Base-by-base conservation (phyloP, 2,888 invertebrate species). In the Timema cristinae region DNA sequence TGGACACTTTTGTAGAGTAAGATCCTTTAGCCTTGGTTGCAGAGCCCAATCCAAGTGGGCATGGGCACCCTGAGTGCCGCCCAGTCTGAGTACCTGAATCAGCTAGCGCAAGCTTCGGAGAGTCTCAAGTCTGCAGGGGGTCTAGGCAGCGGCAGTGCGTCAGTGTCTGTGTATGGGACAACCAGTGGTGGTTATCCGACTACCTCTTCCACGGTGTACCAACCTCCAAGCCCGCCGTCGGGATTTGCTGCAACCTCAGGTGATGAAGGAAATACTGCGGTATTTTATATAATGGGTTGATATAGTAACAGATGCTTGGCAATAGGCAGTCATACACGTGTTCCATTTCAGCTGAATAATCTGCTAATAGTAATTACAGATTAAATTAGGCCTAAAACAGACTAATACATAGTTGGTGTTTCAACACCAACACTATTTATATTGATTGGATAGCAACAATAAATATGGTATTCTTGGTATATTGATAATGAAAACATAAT, bases 81-180 rank as follows among this genome's bases (percentile, higher is more conserved):
- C 32, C 87, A 87, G 79, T 84, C 86, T 63, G 86, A 88, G 80
- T 88, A 87, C 79, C 83, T 87, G 76, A 86, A 84, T 67, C 86
- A 87, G 77, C 79, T 87, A 75, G 84, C 87, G 50, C 86, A 87
- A 76, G 82, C 88, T 83, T 81, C 83, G 54, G 86, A 85, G 77
- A 84, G 82, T 75, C 83, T 86, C 74, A 87, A 87, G 79, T 82
- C 85, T 75, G 81, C 84, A 67, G 85, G 85, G 73, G 83, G 84
- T 72, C 81, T 83, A 75, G 75, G 72, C 63, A 69, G 74, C 51
- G 66, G 74, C 50, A 68, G 74, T 50, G 59, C 72, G 11, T 56
- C 73, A 50, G 74, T 66, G 50, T 61, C 72, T 32, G 70, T 72
- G 7, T 74, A 70, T 52, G 75, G 74, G 56, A 71, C 73, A 52